Percentiles rank a stretch among this genome's conserved stretches.
These are phyloP conservation scores for Hemiscyllium ocellatum DNA, from an alignment of 2,113 vertebrate species.

Conservation along the genomic window DNA sequence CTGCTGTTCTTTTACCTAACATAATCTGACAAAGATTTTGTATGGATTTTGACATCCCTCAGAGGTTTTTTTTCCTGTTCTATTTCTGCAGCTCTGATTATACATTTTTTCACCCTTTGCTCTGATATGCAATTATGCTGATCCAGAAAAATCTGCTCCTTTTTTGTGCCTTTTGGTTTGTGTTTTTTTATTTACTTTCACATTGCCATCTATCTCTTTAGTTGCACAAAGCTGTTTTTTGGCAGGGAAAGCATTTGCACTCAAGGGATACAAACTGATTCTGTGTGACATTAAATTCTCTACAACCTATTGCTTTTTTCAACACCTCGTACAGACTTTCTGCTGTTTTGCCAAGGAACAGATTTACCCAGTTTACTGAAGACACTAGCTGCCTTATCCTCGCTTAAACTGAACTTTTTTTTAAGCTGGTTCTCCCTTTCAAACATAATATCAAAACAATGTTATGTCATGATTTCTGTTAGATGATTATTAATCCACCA, in stretches of 20 bases:
- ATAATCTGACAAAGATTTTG: too few relatives aligned
- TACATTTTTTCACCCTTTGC: too few relatives aligned
- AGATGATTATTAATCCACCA: neutral
- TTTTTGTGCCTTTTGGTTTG: neutral
- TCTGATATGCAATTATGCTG: neutral
- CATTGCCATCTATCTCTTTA: neutral
- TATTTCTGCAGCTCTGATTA: neutral
- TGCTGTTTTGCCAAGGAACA: neutral
- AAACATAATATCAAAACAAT: neutral
- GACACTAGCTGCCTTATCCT: neutral
- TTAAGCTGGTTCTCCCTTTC: neutral
- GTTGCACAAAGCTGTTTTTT: neutral
- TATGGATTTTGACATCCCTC: neutral
- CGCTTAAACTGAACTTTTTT: neutral
- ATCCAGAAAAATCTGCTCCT: neutral
- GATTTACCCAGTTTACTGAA: neutral
- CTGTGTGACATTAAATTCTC: neutral
- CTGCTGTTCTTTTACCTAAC: neutral
- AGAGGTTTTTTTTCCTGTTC: neutral
- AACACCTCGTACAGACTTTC: neutral
- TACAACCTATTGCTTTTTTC: too few relatives aligned
- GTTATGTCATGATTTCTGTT: neutral
- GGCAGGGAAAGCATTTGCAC: neutral
- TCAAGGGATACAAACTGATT: neutral
- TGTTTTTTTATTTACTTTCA: neutral